Evolutionary conservation across 2,113 vertebrate genomes (phyloP), one percentile per base, ranked within the genome.

Genomic region (Catharus fuscescens): DNA sequence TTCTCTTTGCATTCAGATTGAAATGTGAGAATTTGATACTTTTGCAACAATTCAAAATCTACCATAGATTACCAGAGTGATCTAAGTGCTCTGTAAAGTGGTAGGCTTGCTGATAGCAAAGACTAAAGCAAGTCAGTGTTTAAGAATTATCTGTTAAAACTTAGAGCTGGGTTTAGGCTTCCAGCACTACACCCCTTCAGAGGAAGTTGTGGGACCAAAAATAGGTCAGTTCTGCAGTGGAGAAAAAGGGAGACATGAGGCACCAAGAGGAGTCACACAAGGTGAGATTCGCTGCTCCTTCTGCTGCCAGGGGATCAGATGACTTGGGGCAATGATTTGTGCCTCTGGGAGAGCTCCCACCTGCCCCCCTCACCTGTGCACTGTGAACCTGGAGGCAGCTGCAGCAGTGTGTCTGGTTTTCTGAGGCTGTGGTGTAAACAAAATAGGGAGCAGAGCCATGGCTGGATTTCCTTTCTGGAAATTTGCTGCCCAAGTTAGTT

Each of bases 401-500:
- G 92, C 86, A 93, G 64, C 64, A 78, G 54, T 10, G 14, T 17
- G 31, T 54, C 69, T 93, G 67, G n/a, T 47, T 90, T 93, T 90
- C 79, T 85, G 52, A 82, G 52, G 16, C 36, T 79, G 57, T n/a
- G 40, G 65, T 89, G 14, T 80, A 92, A 95, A 65, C 57, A 90
- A 94, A 94, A 70, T 0, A 80, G 4, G 28, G 28, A 92, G 31
- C 47, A 92, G 45, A 47, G 74, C 74, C 14, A 1, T 61, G 54
- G 53, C 12, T 88, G 66, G 8, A 73, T 95, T 93, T 80, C 60
- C 69, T 80, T 80, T 88, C 91, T 93, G 64, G 83, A 94, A 92
- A 93, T 90, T 60, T 88, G 62, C 76, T 77, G 64, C 74, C 80
- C 91, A 94, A 94, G 88, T 90, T 50, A 77, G 74, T 50, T 84